Evolutionary conservation across 2,888 invertebrate genomes (phyloP), one percentile per base, ranked within the genome.

Genomic region (Falcaria lacertinaria): DNA sequence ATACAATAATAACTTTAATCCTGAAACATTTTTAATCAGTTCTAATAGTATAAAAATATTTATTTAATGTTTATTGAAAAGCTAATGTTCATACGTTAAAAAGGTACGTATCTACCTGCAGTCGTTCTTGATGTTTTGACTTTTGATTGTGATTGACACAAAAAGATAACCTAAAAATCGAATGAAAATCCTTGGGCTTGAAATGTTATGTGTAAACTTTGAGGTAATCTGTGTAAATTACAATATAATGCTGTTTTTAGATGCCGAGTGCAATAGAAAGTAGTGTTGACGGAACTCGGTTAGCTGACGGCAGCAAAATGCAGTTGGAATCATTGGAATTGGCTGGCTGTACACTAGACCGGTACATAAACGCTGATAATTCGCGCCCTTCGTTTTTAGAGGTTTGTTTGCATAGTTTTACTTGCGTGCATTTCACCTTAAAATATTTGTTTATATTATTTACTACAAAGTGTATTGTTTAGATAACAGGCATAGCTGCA

Each of bases 291-390:
- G 60, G 63, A 53, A 57, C 75, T 45, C 73, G 71, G 47, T 66
- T 72, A 44, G 60, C 60, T 48, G 81, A 87, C 55, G 70, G 72
- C 55, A 73, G 69, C 43, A 89, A 85, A 66, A 88, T 90, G 86
- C 91, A 91, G 68, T 73, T 89, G 34, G 94, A 94, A 64, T 91
- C 92, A 42, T 84, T 96, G 59, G 95, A 96, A 80, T 86, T 93
- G 60, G 95, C 96, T 39, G 95, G 95, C 33, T 93, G 93, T 73
- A 94, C 94, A 81, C 87, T 97, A 33, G 96, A 97, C 74, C 93
- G 92, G 79, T 93, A 94, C 59, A 90, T 95, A 54, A 81, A 81
- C 44, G 85, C 90, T 43, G 95, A 95, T 76, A 92, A 91, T 77
- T 91, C 91, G 75, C 93, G 93, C 74, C 94, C 94, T 64, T 92